Base-by-base conservation (phyloP, 2,797 vertebrate genomes). In the Microcaecilia unicolor region DNA sequence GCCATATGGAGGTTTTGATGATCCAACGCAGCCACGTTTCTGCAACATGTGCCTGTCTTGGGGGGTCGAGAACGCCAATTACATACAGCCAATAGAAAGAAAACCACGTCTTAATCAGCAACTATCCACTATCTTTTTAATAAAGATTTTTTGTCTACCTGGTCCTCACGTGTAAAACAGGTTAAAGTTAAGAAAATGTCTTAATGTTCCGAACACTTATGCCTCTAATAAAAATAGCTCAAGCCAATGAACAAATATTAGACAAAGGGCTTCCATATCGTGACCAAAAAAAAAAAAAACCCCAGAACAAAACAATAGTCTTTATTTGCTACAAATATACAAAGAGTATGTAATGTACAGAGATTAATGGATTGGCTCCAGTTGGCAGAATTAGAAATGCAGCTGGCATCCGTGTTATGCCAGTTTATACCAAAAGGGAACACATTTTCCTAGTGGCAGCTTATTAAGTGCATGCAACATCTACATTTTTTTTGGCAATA, bases 401-500 rank as follows among this genome's bases (percentile, higher is more conserved):
- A 41, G 1, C 26, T 46, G 34, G 28, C 18, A 33, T 42, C 25
- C 15, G 3, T 12, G 4, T 29, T 44, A 39, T 50, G 32, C 28
- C 12, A 17, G 15, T 51, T 48, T 34, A 20, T 51, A 31, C 10
- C 22, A 46, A 31, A 8, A 40, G 11, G 42, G 38, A 44, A 48
- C 28, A 39, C 28, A 24, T 46, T 52, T 54, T 26, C 55, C 41
- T 27, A 11, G 3, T 38, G 31, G 31, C 52, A 65, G 20, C 31
- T 31, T 43, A 38, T 40, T 49, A 67, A 64, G 17, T 32, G 21
- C 36, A n/a, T 55, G 18, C 17, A 37, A 11, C 35, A 34, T 42
- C 44, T 56, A 32, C 26, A 51, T n/a, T n/a, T n/a, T n/a, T 64
- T 61, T 63, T 34, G 32, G 47, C 36, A 33, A 24, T 30, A 19